Evolutionary conservation across 2,797 vertebrate species (phyloP), one percentile per base, ranked within the genome.

Genomic region (Choloepus didactylus): DNA sequence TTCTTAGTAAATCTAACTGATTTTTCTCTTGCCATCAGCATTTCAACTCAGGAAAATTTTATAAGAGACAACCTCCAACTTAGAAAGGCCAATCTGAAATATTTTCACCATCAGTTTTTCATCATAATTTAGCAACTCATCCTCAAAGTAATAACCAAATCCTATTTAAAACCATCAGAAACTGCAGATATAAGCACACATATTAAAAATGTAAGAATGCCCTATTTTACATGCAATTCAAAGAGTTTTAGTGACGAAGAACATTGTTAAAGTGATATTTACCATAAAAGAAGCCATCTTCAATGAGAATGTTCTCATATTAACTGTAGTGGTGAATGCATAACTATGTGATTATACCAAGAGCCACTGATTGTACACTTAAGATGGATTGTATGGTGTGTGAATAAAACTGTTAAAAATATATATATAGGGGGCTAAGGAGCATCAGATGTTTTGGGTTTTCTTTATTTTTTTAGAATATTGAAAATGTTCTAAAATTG

Each of bases 201-300:
- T 60, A 70, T 77, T 88, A 95, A 25, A 82, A 25, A 82, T 82
- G 90, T 93, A 76, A 80, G 59, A 60, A 85, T 80, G 49, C 79
- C 29, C 46, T 86, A 87, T 90, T 82, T 93, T 81, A 92, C 25
- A 82, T 4, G 25, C 8, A 87, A 18, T 51, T 81, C 73, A 75
- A 86, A 93, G 62, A 72, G 21, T 90, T 89, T 90, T 77, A 87
- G 56, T 23, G 89, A 51, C 77, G n/a, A 93, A 95, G 59, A 88
- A 91, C 67, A n/a, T 16, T 73, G 23, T 67, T 88, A 56, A 11
- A 84, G 41, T 51, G n/a, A 80, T 44, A 93, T 83, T 64, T 87
- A 56, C 31, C 23, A 83, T 23, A 29, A 83, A 93, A 95, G 31
- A 67, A 38, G 69, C 41, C 3, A 64, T 77, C 10, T 80, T 93